Evolutionary conservation across 2,888 invertebrate species (phyloP).

Genomic region (Platypus cylindrus): DNA sequence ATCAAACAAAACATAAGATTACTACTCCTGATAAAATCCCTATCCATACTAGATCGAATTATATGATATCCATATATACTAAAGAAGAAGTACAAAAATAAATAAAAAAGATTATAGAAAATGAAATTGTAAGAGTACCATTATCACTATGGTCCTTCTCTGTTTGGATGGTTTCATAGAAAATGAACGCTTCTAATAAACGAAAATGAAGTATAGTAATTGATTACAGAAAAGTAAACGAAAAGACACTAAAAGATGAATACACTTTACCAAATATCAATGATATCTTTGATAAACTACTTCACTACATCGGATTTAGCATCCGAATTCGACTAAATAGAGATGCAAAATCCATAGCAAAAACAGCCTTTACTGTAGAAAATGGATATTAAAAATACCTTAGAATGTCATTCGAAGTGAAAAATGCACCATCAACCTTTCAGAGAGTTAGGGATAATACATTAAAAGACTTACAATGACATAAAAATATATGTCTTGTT

Average conservation of each 20-base stretch:
- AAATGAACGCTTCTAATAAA: slow-evolving; percentile 1
- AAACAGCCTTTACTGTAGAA: slow-evolving; percentile 15
- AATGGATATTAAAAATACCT: slow-evolving; percentile 14
- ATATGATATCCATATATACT: no score
- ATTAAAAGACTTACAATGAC: no score
- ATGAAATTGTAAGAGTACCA: no score
- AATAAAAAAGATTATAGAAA: slow-evolving; percentile 15
- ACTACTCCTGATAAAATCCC: slow-evolving; percentile 8
- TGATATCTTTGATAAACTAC: slow-evolving; percentile 14
- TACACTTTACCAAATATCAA: slow-evolving; percentile 4
- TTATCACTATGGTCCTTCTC: no score
- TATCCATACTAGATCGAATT: slow-evolving; percentile 13
- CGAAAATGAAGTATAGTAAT: neutral
- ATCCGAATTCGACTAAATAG: slow-evolving; percentile 15
- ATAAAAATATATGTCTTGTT: no score
- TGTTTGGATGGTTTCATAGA: no score
- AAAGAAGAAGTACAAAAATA: slow-evolving; percentile 19
- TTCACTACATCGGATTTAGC: slow-evolving; percentile 15
- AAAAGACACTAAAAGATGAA: neutral
- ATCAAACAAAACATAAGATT: slow-evolving; percentile 9
- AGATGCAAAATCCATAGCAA: slow-evolving; percentile 13
- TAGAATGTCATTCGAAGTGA: slow-evolving; percentile 17
- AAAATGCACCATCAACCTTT: neutral
- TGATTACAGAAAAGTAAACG: neutral
- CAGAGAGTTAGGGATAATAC: no score